Evolutionary conservation across 2,797 vertebrate genomes (phyloP).

Genomic region (Iguana delicatissima): DNA sequence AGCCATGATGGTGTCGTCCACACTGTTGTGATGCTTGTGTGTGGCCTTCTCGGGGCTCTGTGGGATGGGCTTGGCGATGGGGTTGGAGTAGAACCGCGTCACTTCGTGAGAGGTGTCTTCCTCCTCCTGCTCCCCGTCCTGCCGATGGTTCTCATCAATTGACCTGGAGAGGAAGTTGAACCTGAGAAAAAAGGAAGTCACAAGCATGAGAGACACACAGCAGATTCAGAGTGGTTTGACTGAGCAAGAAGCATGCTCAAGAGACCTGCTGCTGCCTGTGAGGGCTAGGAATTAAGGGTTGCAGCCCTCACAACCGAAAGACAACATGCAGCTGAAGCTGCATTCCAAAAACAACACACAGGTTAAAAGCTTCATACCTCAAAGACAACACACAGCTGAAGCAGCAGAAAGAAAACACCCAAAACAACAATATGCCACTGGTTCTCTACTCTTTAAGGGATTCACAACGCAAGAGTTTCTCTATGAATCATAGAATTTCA

Average conservation of each 20-base stretch:
- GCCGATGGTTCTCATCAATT: slow-evolving; percentile 81
- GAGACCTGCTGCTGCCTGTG: not conserved
- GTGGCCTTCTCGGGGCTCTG: slow-evolving; percentile 78
- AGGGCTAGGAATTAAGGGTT: accelerated
- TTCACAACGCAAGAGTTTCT: too few relatives aligned
- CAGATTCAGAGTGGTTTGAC: not conserved
- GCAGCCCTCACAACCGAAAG: not conserved
- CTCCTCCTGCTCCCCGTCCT: slow-evolving; percentile 75
- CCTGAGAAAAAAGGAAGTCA: slow-evolving; percentile 53
- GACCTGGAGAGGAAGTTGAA: slow-evolving; percentile 78
- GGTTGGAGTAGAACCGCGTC: slow-evolving; percentile 90
- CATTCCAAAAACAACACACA: not conserved
- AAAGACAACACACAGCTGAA: not conserved
- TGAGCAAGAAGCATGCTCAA: not conserved
- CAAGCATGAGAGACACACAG: too few relatives aligned
- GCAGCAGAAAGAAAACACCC: too few relatives aligned
- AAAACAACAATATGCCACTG: too few relatives aligned
- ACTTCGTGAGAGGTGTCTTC: slow-evolving; percentile 85
- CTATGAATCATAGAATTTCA: not conserved
- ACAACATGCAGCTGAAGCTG: not conserved
- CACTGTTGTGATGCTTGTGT: slow-evolving; percentile 70
- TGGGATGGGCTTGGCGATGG: slow-evolving; percentile 89
- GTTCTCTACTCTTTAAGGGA: not conserved
- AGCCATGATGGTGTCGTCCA: slow-evolving; percentile 91
- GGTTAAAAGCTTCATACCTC: not conserved